phyloP scores from a whole-genome alignment of 2,888 invertebrate species.

The Baccha elongata region DNA sequence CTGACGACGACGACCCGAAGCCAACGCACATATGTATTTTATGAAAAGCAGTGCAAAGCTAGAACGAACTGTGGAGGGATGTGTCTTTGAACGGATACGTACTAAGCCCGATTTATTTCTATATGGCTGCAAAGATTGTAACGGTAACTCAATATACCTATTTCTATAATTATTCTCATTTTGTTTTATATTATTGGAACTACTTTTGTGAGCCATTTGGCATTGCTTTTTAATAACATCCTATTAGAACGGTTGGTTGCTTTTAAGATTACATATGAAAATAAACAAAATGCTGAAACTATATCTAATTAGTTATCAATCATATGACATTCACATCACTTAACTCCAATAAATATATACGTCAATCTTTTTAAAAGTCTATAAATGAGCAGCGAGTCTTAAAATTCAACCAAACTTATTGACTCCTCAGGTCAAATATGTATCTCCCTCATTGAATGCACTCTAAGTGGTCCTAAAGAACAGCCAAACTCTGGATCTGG shows the following conservation, averaged over 20 bases:
- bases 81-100: conserved; percentile 49
- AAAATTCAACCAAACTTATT: conserved; percentile 66
- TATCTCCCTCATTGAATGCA: conserved; percentile 61
- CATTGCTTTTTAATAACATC: background rate
- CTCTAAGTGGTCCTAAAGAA: conserved; percentile 38
- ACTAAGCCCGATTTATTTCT: conserved; percentile 65
- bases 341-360: conserved; percentile 67
- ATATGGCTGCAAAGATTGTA: conserved; percentile 56
- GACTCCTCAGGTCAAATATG: conserved; percentile 68
- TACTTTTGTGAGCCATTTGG: conserved; percentile 7
- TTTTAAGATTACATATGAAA: conserved; percentile 2
- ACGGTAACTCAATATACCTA: conserved; percentile 47
- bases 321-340: conserved; percentile 73
- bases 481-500: conserved; percentile 9
- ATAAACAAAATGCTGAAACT: conserved; percentile 63
- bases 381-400: conserved; percentile 30
- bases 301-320: conserved; percentile 66
- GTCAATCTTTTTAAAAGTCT: conserved; percentile 56
- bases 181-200: conserved; percentile 18
- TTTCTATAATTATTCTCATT: background rate
- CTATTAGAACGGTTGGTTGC: background rate
- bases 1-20: background rate
- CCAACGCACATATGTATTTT: background rate
- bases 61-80: conserved; percentile 40
- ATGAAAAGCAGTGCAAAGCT: conserved; percentile 40